Evolutionary conservation across 2,113 vertebrate genomes (phyloP).

Genomic region (Corvus hawaiiensis): DNA sequence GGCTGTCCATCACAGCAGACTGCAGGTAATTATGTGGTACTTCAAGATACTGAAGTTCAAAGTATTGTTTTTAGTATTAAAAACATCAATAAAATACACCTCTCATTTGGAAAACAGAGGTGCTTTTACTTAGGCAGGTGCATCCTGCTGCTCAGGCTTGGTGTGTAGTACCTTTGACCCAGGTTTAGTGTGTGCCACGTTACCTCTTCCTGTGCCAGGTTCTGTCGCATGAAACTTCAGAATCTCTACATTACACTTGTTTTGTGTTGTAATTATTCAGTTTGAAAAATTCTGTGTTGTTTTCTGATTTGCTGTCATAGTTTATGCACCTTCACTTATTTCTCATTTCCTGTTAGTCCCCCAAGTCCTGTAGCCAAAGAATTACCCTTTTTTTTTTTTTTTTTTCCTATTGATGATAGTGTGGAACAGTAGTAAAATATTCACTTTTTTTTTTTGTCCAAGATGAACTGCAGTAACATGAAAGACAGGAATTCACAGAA

Average conservation of each 20-base stretch:
- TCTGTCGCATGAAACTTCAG: neutral
- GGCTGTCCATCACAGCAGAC: neutral
- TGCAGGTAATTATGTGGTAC: constrained; percentile 8
- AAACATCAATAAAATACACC: neutral
- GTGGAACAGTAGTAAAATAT: neutral
- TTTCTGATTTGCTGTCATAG: neutral
- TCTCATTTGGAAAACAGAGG: neutral
- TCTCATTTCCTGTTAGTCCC: neutral
- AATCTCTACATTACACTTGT: neutral
- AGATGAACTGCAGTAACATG: neutral
- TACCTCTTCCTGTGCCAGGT: neutral
- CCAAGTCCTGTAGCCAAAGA: neutral
- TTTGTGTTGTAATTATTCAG: neutral
- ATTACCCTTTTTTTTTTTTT: neutral
- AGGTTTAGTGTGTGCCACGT: neutral
- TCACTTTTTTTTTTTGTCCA: neutral
- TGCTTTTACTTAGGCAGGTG: neutral
- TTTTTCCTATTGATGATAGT: neutral
- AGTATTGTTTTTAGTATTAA: neutral
- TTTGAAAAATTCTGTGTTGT: neutral
- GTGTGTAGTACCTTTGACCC: neutral
- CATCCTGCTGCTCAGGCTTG: neutral
- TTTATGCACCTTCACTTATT: neutral
- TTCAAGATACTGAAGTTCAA: neutral
- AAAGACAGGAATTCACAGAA: neutral